Percentiles rank a stretch among this genome's conserved stretches.
phyloP scores from a whole-genome alignment of 92 coral and sea anemone genomes.

The Parazoanthus swiftii region DNA sequence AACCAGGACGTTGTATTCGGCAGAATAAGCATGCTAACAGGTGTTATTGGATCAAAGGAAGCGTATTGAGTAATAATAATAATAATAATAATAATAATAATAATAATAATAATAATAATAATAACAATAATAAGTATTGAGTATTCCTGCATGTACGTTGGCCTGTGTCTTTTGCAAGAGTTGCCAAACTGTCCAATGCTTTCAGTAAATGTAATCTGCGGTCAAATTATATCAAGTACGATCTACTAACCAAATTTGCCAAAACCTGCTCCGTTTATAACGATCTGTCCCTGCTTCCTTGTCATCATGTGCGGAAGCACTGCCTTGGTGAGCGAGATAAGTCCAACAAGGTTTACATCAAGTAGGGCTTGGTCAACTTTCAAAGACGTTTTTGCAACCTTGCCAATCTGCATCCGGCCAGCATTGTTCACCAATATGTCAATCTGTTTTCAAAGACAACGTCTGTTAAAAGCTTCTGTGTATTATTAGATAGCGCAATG shows the following conservation, averaged over 20 bases:
- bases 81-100: no score
- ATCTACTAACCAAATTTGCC: slow-evolving; percentile 53
- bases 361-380: slow-evolving; percentile 44
- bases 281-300: slow-evolving; percentile 55
- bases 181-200: not conserved
- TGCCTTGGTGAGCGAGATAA: slow-evolving; percentile 62
- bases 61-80: no score
- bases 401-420: slow-evolving; percentile 46
- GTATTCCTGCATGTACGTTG: no score
- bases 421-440: slow-evolving; percentile 66
- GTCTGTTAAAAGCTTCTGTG: not conserved
- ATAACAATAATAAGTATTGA: no score
- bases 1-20: no score
- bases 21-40: no score
- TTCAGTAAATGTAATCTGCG: not conserved
- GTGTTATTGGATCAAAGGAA: no score
- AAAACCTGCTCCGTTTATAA: slow-evolving; percentile 46
- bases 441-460: slow-evolving; percentile 32
- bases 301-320: slow-evolving; percentile 60
- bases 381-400: slow-evolving; percentile 11
- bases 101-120: no score
- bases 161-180: not conserved
- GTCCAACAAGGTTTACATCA: slow-evolving; percentile 54
- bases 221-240: not conserved
- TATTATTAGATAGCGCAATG: no score